Base-by-base conservation (phyloP, 2,888 invertebrate species). In the Lasioglossum calceatum region DNA sequence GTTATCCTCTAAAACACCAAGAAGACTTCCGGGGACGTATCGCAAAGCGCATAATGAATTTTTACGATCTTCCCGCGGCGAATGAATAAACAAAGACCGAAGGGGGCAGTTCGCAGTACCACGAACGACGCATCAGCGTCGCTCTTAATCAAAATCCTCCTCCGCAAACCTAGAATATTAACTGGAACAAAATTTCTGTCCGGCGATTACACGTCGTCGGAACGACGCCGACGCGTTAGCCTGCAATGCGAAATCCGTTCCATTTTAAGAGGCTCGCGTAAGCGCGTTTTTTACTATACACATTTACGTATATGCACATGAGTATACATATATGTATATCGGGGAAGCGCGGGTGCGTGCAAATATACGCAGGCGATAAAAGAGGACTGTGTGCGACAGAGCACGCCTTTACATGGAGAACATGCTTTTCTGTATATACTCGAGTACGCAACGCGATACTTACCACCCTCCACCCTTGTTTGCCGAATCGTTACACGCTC, bases 221-320 rank as follows among this genome's bases (percentile, higher is more conserved):
- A 36, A 4, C 32, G 27, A 71, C 54, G 76, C 67, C 79, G 79
- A 74, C 72, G 86, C 86, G 84, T 73, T 84, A 78, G 75, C 73
- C 88, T 82, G 91, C 90, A 88, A 85, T 89, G 90, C 92, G 91
- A 92, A 91, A 92, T 91, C 84, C 79, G 81, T 77, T 81, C 67
- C 87, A 44, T 86, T 88, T 88, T 71, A 80, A 88, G 88, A 84
- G 87, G 76, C 67, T 77, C 82, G 87, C 86, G 77, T 42, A 72
- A 86, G 78, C 76, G 77, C 47, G 73, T 84, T 76, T 77, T 61
- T 82, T 84, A 86, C 86, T 1, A 4, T 27, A 16, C 83, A 86
- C 39, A 19, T 39, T 10, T 23, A 70, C 70, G 23, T 36, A 23
- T 0, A 67, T 5, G 12, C 36, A 23, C 50, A 19, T 23, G 7